These are phyloP conservation scores for Zenarchopterus dispar DNA, from an alignment of 2,797 vertebrate genomes.

Conservation along the genomic window DNA sequence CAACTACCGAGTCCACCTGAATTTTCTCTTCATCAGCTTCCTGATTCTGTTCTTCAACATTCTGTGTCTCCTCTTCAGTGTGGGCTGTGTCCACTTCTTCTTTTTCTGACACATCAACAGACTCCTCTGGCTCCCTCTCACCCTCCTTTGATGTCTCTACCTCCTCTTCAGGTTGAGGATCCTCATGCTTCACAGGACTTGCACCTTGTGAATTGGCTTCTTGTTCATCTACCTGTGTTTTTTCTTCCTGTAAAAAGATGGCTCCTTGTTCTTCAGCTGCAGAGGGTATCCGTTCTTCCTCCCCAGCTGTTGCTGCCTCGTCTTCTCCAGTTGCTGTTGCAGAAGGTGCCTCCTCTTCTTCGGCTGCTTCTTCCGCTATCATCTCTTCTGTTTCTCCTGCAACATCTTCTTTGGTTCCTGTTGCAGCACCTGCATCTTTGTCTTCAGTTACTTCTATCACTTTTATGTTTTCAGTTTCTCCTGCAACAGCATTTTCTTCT, in stretches of 20 bases:
- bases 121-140: conserved; percentile 24
- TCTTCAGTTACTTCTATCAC: too few species aligned
- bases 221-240: conserved; percentile 7
- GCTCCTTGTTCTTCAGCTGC: conserved; percentile 14
- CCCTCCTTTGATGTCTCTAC: conserved; percentile 20
- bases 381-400: too few species aligned
- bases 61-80: conserved; percentile 14
- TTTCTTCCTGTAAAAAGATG: conserved; percentile 1
- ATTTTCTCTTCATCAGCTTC: conserved; percentile 15
- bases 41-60: conserved; percentile 15
- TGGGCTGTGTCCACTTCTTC: conserved; percentile 11
- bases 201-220: conserved; percentile 26
- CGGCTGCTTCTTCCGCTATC: too few species aligned
- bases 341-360: conserved; percentile 5
- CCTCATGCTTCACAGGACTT: conserved; percentile 43
- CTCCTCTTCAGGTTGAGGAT: conserved; percentile 33
- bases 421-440: too few species aligned
- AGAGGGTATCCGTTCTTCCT: conserved; percentile 6
- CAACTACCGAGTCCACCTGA: not conserved
- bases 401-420: too few species aligned
- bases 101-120: conserved; percentile 9
- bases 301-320: not conserved
- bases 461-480: too few species aligned
- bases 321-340: conserved; percentile 22
- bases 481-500: too few species aligned